Base-by-base conservation (phyloP, 2,888 invertebrate genomes). In the Epiperipatus broadwayi region DNA sequence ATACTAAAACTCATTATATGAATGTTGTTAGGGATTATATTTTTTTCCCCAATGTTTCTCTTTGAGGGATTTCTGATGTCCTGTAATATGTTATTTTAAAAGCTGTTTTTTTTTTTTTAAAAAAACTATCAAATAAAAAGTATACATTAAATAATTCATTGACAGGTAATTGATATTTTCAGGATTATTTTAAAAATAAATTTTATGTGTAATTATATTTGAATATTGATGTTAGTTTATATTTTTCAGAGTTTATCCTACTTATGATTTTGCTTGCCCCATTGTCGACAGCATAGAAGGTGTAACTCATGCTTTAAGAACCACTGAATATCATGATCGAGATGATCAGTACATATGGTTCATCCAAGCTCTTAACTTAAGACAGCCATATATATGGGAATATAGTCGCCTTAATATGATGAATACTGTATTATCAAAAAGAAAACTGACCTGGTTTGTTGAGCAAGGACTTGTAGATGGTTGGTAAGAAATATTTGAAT, bases 261-360 rank as follows among this genome's bases (percentile, higher is more conserved):
- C 97, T 0, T 99, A 99, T 55, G 97, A 99, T 64, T 99, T 99
- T 65, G 93, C 97, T 1, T 99, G 97, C 56, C 97, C 97, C 0
- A 91, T 99, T 53, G 95, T 99, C 35, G 97, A 99, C 61, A 78
- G 89, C 12, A 69, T 93, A 35, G 97, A 99, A 65, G 78, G 81
- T 39, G 91, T 99, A 14, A 99, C 97, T 0, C 97, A 99, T 56
- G 85, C 91, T 0, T 65, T 99, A 37, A 70, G 97, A 35, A 99
- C 97, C 0, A 95, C 89, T 65, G 97, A 99, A 63, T 99, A 99
- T 60, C 87, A 87, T 54, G 97, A 99, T 60, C 68, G 91, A 19
- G 95, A 99, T 60, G 80, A 80, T 22, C 97, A 99, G 63, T 99
- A 89, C 63, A 89, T 80, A 62, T 97, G 93, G 91, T 79, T 85